Conservation (phyloP, 2,113 vertebrate genomes). For the Calyptomena viridis region DNA sequence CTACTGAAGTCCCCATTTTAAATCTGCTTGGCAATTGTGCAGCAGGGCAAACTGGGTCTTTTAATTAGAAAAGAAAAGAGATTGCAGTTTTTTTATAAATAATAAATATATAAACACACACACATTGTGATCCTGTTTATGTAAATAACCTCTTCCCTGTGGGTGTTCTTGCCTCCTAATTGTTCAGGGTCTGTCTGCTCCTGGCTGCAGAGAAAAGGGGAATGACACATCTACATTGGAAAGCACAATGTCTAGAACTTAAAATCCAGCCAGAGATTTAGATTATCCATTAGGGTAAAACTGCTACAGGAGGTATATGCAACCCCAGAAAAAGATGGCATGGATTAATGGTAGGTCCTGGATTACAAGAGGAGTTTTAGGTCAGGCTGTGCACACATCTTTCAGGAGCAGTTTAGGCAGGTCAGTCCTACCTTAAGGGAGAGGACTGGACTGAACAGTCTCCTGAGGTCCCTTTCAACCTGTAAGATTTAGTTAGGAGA, state of each 20-base stretch:
- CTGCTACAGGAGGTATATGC: neutral
- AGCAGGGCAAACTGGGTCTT: conserved; percentile 54
- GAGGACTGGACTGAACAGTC: neutral
- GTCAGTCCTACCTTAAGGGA: neutral
- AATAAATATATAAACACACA: conserved; percentile 33
- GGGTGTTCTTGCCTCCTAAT: conserved; percentile 28
- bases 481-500: neutral
- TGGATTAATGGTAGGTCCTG: neutral
- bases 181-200: conserved; percentile 27
- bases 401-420: neutral
- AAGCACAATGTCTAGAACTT: neutral
- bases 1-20: conserved; percentile 56
- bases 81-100: neutral
- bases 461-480: neutral
- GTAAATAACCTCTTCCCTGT: conserved; percentile 48
- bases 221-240: neutral
- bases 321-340: neutral
- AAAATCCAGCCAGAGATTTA: neutral
- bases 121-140: conserved; percentile 44
- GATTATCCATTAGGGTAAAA: neutral
- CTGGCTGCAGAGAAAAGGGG: neutral
- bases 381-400: neutral
- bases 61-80: conserved; percentile 63
- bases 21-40: conserved; percentile 66
- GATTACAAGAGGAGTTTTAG: neutral